Percentiles rank a stretch among this genome's conserved stretches.
These are phyloP conservation scores for Poeciliopsis presidionis DNA, from an alignment of 2,797 vertebrate species.

Conservation along the genomic window DNA sequence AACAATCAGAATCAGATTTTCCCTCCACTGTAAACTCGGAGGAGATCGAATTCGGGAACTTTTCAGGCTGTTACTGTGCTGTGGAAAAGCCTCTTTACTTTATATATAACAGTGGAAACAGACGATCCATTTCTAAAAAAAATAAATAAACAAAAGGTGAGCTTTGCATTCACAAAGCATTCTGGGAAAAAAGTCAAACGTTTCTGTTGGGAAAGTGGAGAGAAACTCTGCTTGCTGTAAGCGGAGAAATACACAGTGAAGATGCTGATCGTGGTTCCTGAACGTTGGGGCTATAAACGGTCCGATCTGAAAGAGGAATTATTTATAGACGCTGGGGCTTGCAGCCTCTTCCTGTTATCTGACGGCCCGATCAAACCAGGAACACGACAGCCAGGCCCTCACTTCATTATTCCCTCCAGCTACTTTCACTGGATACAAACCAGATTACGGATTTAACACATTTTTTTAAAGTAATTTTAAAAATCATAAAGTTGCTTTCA, in stretches of 20 bases:
- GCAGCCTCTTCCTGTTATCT: slow-evolving; percentile 11
- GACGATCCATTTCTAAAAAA: slow-evolving; percentile 16
- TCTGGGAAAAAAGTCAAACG: neutral
- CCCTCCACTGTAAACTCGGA: slow-evolving; percentile 10
- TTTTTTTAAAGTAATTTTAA: neutral
- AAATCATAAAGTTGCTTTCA: neutral
- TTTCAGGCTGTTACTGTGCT: slow-evolving; percentile 18
- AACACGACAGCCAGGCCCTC: neutral
- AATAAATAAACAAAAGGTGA: slow-evolving; percentile 12
- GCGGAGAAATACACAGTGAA: slow-evolving; percentile 11
- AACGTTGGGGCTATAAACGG: slow-evolving; percentile 32
- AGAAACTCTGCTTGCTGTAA: slow-evolving; percentile 7
- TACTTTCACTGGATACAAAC: neutral
- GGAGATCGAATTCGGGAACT: slow-evolving; percentile 9
- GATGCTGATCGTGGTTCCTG: slow-evolving; percentile 13
- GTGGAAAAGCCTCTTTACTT: slow-evolving; percentile 19
- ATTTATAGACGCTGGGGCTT: slow-evolving; percentile 26
- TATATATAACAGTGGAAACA: slow-evolving; percentile 2
- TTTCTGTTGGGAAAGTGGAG: slow-evolving; percentile 4
- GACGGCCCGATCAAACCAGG: slow-evolving; percentile 16
- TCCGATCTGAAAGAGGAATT: slow-evolving; percentile 28
- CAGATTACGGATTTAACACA: neutral
- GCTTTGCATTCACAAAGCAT: neutral
- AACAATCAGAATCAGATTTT: slow-evolving; percentile 34
- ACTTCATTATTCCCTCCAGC: neutral